Evolutionary conservation across 2,113 vertebrate genomes (phyloP).

Genomic region (Hippocampus guttulatus): DNA sequence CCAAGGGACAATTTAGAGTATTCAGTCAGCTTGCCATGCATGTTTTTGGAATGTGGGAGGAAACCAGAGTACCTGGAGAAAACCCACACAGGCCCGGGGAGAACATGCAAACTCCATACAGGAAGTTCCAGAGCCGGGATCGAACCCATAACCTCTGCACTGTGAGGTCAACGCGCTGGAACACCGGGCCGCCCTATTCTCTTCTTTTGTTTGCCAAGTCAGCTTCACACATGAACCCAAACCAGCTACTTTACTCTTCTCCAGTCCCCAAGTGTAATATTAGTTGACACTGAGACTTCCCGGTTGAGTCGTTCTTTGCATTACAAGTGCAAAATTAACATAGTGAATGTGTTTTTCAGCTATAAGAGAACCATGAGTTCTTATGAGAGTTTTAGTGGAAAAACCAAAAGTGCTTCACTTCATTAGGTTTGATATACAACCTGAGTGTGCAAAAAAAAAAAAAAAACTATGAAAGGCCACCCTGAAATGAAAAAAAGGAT

Average conservation of each 20-base stretch:
- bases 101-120: too few species aligned
- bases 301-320: neutral
- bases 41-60: too few species aligned
- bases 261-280: neutral
- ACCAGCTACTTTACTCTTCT: neutral
- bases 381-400: neutral
- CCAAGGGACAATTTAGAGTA: too few species aligned
- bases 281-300: neutral
- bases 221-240: neutral
- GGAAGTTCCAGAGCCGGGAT: too few species aligned
- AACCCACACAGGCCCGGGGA: too few species aligned
- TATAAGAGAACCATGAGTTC: neutral
- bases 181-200: neutral
- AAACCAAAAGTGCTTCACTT: neutral
- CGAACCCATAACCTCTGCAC: too few species aligned
- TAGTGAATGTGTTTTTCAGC: neutral
- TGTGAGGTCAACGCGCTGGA: too few species aligned
- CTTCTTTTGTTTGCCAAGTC: neutral
- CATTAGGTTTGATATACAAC: neutral
- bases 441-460: neutral
- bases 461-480: neutral
- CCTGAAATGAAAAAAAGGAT: neutral
- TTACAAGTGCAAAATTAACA: conserved; percentile 1
- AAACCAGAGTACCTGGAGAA: too few species aligned
- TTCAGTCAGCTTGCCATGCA: too few species aligned